Conservation (phyloP, 2,888 invertebrate species). For the Oasisia sp. region DNA sequence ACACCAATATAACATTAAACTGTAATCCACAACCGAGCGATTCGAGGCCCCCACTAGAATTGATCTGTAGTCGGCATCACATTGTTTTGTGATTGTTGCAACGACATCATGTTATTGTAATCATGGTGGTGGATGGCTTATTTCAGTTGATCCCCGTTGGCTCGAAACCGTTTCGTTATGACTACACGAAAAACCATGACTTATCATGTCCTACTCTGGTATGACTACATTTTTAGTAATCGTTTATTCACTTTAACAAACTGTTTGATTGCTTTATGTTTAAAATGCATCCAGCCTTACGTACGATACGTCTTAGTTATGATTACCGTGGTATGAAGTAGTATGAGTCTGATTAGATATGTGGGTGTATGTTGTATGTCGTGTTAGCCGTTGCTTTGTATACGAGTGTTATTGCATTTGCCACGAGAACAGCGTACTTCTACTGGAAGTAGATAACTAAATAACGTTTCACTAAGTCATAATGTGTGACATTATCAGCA, state of each 20-base stretch:
- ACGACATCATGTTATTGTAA: not conserved
- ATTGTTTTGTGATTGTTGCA: not conserved
- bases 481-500: too few species aligned
- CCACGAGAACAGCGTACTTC: too few species aligned
- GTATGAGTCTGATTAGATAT: not conserved
- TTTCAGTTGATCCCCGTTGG: slow-evolving; percentile 23
- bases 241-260: not conserved
- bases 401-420: too few species aligned
- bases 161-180: not conserved
- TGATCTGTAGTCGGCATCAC: not conserved
- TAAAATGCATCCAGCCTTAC: not conserved
- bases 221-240: not conserved
- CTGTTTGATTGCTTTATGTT: not conserved
- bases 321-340: not conserved
- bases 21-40: not conserved
- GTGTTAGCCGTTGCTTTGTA: too few species aligned
- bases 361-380: too few species aligned
- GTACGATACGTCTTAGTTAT: not conserved
- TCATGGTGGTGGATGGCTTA: not conserved
- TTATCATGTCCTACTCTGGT: not conserved
- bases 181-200: not conserved
- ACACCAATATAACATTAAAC: not conserved
- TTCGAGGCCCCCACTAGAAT: not conserved
- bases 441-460: too few species aligned
- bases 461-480: too few species aligned